Evolutionary conservation across 2,113 vertebrate genomes (phyloP).

Genomic region (Vicugna pacos): DNA sequence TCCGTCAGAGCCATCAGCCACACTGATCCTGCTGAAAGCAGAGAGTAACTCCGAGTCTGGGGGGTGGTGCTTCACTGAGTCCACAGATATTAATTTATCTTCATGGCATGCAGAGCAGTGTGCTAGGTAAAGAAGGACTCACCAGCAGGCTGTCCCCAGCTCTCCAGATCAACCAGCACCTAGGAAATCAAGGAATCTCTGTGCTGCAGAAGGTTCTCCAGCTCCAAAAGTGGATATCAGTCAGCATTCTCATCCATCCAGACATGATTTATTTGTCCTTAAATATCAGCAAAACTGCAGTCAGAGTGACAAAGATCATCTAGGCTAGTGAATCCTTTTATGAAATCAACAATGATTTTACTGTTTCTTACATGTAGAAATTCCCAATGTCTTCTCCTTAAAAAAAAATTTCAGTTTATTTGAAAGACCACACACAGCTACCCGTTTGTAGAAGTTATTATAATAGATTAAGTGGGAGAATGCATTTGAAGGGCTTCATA

Average conservation of each 20-base stretch:
- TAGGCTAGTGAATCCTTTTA: background rate
- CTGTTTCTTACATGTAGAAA: conserved; percentile 6
- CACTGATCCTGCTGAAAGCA: background rate
- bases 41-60: background rate
- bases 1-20: background rate
- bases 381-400: background rate
- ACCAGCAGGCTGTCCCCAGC: background rate
- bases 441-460: background rate
- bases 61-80: background rate
- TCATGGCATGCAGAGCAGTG: background rate
- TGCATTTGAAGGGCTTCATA: background rate
- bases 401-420: background rate
- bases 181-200: background rate
- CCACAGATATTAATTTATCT: background rate
- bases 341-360: conserved; percentile 12
- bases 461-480: background rate
- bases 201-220: background rate
- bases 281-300: background rate
- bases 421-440: conserved; percentile 26
- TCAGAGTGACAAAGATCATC: background rate
- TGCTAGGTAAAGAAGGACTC: background rate
- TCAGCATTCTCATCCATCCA: background rate
- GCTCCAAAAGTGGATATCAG: background rate
- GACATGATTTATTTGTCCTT: conserved; percentile 8
- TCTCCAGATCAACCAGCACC: background rate